Percentiles rank a stretch among this genome's conserved stretches.
These are phyloP conservation scores for Agrochola macilenta DNA, from an alignment of 2,888 invertebrate genomes.

Conservation along the genomic window DNA sequence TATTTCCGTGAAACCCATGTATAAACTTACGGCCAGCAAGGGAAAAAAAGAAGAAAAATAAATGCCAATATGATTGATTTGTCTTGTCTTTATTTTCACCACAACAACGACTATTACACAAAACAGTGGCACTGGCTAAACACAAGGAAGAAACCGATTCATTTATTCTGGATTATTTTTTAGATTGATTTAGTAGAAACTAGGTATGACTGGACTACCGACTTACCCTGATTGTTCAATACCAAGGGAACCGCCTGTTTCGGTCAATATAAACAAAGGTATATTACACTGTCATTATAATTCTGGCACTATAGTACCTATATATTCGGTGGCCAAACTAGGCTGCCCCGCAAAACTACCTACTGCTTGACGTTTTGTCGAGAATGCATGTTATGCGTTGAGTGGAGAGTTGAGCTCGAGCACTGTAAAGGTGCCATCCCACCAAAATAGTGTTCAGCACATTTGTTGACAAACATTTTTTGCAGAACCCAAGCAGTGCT, in stretches of 20 bases:
- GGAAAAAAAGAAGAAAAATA: neutral
- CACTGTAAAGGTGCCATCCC: no score
- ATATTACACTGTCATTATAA: neutral
- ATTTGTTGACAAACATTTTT: no score
- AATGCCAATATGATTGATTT: neutral
- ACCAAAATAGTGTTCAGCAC: no score
- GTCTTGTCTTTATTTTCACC: neutral
- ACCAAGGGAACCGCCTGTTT: constrained; percentile 1
- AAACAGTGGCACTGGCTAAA: neutral
- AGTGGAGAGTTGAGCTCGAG: no score
- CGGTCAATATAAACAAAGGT: constrained; percentile 2
- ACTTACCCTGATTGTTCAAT: constrained; percentile 37
- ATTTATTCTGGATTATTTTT: constrained; percentile 2
- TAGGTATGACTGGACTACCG: constrained; percentile 23
- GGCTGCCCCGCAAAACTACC: no score
- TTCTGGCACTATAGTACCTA: no score
- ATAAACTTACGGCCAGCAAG: neutral
- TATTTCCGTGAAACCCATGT: neutral
- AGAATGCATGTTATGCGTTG: no score
- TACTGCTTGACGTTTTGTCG: no score
- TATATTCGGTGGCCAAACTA: no score
- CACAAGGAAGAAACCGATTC: neutral
- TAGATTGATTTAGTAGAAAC: neutral
- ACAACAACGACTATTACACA: neutral
- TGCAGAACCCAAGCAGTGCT: no score